These are phyloP conservation scores for Silurus asotus DNA, from an alignment of 2,113 vertebrate genomes.

Conservation along the genomic window DNA sequence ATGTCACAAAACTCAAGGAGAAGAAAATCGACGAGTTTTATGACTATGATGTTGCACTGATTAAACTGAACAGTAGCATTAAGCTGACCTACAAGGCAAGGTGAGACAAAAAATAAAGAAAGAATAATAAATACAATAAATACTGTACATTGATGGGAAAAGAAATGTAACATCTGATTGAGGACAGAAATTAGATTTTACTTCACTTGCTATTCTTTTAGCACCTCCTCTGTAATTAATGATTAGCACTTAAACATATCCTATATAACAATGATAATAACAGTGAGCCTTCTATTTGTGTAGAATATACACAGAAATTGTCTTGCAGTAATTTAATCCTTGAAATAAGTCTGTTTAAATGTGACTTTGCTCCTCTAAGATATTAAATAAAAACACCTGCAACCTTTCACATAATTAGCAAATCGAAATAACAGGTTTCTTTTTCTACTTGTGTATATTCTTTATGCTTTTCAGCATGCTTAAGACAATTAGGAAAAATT, in stretches of 20 bases:
- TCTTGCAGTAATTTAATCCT: not conserved
- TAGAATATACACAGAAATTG: not conserved
- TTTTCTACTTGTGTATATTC: not conserved
- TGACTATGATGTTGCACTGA: conserved; percentile 82
- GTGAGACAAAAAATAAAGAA: conserved; percentile 59
- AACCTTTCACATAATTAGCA: not conserved
- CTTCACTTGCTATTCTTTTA: not conserved
- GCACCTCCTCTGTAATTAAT: not conserved
- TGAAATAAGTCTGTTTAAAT: not conserved
- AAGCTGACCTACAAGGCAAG: conserved; percentile 62
- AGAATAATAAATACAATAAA: not conserved
- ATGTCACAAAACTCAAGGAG: conserved; percentile 57
- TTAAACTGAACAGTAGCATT: conserved; percentile 67
- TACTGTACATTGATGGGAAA: not conserved
- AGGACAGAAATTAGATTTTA: not conserved
- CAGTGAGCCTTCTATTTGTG: not conserved
- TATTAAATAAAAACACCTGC: not conserved
- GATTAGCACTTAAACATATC: not conserved
- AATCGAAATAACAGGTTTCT: not conserved
- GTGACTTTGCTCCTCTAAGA: not conserved
- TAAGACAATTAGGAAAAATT: not conserved
- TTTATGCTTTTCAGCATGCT: not conserved
- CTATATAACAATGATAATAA: not conserved
- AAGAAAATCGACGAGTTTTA: conserved; percentile 78
- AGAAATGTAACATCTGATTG: not conserved